Conservation (phyloP, 2,888 invertebrate species). For the Amblyjoppa fuscipennis region DNA sequence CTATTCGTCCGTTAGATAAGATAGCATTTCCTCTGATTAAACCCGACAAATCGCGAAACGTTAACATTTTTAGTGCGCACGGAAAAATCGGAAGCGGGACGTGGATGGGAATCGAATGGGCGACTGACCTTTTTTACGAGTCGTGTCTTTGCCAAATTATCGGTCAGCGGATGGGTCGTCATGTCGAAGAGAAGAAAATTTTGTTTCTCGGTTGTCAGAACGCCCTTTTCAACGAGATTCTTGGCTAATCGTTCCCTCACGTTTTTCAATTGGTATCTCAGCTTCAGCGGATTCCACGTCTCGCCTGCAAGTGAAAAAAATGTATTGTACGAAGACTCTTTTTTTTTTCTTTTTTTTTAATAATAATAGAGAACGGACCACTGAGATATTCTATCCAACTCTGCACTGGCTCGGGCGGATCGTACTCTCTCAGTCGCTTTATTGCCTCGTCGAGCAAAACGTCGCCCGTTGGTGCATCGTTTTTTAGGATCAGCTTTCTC, state of each 20-base stretch:
- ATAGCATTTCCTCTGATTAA: conserved; percentile 63
- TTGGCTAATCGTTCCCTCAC: conserved; percentile 99
- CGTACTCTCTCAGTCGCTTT: conserved; percentile 99
- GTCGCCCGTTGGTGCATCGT: conserved; percentile 98
- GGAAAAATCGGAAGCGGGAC: not conserved
- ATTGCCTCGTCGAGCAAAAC: conserved; percentile 97
- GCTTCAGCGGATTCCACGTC: conserved; percentile 99
- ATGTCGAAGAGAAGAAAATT: conserved; percentile 99
- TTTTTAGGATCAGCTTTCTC: conserved; percentile 93
- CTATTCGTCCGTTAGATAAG: conserved; percentile 58
- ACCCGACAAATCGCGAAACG: not conserved
- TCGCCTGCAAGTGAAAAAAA: conserved; percentile 89
- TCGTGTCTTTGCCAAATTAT: conserved; percentile 97
- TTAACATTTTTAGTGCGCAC: conserved; percentile 6
- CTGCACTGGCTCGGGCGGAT: conserved; percentile 98
- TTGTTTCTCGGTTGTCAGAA: conserved; percentile 99
- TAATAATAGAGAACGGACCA: conserved; percentile 87
- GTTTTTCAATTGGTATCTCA: conserved; percentile 99
- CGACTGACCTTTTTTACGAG: conserved; percentile 95
- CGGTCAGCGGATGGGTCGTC: conserved; percentile 99
- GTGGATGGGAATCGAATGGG: not conserved
- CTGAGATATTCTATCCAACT: conserved; percentile 99
- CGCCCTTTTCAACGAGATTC: conserved; percentile 99
- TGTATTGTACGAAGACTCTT: not conserved
- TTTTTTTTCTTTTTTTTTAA: conserved; percentile 5